A percentile compares a stretch with the other conserved stretches of the same genome.
These are phyloP conservation scores for Melanotaenia boesemani DNA, from an alignment of 2,797 vertebrate species.

Conservation along the genomic window DNA sequence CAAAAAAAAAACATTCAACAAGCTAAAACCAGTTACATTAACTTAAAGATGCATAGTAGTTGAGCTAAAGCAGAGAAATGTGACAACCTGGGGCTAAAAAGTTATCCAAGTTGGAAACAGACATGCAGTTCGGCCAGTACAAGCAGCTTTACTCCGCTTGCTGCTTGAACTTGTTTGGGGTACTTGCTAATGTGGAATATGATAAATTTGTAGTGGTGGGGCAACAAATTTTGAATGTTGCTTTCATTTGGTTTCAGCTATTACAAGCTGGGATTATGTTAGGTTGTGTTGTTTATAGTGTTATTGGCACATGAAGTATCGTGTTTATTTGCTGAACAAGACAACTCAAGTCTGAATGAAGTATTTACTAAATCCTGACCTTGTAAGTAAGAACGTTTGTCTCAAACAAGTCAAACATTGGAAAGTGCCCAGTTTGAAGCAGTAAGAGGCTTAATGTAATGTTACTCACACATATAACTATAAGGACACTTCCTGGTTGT, in stretches of 20 bases:
- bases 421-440: background rate
- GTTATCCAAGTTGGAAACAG: background rate
- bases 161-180: too few relatives aligned
- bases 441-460: background rate
- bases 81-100: background rate
- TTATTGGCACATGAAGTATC: background rate
- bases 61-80: background rate
- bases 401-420: slow-evolving; percentile 9
- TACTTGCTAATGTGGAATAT: too few relatives aligned
- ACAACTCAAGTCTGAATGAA: background rate
- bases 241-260: background rate
- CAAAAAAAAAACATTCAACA: background rate
- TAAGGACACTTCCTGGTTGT: slow-evolving; percentile 17
- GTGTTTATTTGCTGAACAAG: background rate
- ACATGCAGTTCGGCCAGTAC: background rate
- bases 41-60: background rate
- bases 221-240: background rate
- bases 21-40: background rate
- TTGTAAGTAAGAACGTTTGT: background rate
- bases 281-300: slow-evolving; percentile 16
- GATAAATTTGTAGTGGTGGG: background rate
- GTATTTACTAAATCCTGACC: background rate
- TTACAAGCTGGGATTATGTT: background rate
- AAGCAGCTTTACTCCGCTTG: too few relatives aligned
- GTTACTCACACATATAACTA: background rate